Evolutionary conservation across 2,888 invertebrate genomes (phyloP).

Genomic region (Xylota sylvarum): DNA sequence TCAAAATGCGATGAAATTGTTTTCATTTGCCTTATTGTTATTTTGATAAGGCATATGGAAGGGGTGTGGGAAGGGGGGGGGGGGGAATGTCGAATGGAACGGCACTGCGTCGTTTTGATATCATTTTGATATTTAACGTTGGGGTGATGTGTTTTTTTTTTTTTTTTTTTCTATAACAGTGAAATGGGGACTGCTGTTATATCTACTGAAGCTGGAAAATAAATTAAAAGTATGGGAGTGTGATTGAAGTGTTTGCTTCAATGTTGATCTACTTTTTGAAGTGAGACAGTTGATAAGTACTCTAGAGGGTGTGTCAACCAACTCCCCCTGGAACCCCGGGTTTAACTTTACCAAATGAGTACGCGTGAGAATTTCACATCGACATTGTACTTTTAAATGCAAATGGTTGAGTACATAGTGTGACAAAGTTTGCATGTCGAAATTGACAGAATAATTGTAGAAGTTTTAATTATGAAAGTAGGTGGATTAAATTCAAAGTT

Average conservation of each 20-base stretch:
- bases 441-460: conserved; percentile 17
- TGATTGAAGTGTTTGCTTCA: conserved; percentile 19
- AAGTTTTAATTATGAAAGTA: background rate
- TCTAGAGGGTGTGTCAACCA: conserved; percentile 14
- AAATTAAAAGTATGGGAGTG: conserved; percentile 35
- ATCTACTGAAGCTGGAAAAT: conserved; percentile 2
- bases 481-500: background rate
- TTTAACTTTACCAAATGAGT: conserved; percentile 15
- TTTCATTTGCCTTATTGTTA: conserved; percentile 63
- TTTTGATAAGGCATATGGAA: conserved; percentile 18
- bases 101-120: conserved; percentile 4
- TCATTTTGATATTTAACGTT: conserved; percentile 38
- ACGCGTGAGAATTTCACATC: background rate
- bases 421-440: conserved; percentile 7
- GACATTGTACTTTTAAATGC: background rate
- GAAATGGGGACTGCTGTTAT: background rate
- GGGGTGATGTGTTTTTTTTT: background rate
- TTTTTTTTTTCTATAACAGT: background rate
- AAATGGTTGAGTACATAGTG: background rate
- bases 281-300: background rate
- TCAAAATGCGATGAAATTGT: conserved; percentile 56
- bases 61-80: background rate
- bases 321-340: background rate
- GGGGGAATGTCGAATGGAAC: background rate
- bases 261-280: conserved; percentile 23